Base-by-base conservation (phyloP, 2,888 invertebrate species). In the Drosophila fulvimacula region DNA sequence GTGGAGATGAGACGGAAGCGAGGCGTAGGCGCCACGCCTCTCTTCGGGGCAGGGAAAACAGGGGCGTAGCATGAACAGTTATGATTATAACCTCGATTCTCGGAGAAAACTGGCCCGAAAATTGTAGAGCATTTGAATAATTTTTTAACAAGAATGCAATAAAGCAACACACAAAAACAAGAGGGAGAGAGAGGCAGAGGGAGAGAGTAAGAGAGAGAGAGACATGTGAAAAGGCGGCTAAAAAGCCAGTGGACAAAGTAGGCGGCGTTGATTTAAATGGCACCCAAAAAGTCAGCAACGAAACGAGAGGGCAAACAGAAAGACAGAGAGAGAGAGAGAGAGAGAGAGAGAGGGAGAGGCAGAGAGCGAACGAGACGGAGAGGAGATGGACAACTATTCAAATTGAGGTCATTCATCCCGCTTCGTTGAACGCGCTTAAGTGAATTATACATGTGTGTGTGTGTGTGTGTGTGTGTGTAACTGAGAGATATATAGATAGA, bases 371-470 rank as follows among this genome's bases (percentile, higher is more conserved):
- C 24, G 46, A 24, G 51, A 19, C 10, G 17, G 51, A 46, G 61
- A 9, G 34, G 44, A 65, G 72, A 82, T 82, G 76, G 81, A 88
- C 77, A 86, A 83, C 84, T 85, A 85, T 85, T 86, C 88, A 86
- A 86, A 86, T 87, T 87, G 87, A 89, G 87, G 87, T 90, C 87
- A 87, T 87, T 87, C 87, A 87, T 87, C 87, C 90, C 87, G 87
- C 90, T 90, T 86, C 90, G 86, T 90, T 89, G 90, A 90, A 38
- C 90, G 84, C 77, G 76, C 89, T 84, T 89, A 90, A 89, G 89
- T 89, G 89, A 89, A 90, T 89, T 89, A 90, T 84, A 73, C 77
- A 46, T 48, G 39, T 41, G 30, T 69, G 42, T 17, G 34, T 39
- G 73, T 76, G 39, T 48, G 39, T 52, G 57, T 34, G 46, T 57